Evolutionary conservation across 2,797 vertebrate species (phyloP).

Genomic region (Babyrousa celebensis): DNA sequence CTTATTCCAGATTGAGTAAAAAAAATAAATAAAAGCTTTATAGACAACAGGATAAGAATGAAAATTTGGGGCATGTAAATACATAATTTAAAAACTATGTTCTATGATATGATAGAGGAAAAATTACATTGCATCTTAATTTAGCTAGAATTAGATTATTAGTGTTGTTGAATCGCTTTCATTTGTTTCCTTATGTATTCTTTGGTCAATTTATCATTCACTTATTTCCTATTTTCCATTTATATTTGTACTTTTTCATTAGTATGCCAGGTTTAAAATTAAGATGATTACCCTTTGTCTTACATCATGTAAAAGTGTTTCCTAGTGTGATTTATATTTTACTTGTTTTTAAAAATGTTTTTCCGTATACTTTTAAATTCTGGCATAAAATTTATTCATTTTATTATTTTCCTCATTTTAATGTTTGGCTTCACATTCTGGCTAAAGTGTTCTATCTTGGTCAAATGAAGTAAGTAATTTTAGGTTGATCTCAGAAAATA

Average conservation of each 20-base stretch:
- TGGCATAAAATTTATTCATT: background rate
- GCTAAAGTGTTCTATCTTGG: background rate
- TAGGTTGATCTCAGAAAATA: background rate
- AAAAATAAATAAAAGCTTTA: conserved; percentile 12
- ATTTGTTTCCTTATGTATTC: background rate
- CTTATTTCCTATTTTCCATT: background rate
- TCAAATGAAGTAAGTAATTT: background rate
- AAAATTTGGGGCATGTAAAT: background rate
- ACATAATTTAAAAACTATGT: background rate
- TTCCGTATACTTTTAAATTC: conserved; percentile 14
- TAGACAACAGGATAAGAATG: background rate
- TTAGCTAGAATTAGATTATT: background rate
- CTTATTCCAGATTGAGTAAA: conserved; percentile 33
- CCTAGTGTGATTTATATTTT: background rate
- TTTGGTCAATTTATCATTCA: background rate
- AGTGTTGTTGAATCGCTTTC: background rate
- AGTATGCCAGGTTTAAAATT: background rate
- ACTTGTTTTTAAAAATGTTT: background rate
- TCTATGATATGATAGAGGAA: background rate
- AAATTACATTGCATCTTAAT: conserved; percentile 3
- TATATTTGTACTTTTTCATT: background rate
- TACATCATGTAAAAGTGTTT: background rate
- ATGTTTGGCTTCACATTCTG: background rate
- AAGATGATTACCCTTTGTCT: background rate
- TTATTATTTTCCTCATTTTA: background rate